Base-by-base conservation (phyloP, 2,113 vertebrate species). In the Carassius auratus region DNA sequence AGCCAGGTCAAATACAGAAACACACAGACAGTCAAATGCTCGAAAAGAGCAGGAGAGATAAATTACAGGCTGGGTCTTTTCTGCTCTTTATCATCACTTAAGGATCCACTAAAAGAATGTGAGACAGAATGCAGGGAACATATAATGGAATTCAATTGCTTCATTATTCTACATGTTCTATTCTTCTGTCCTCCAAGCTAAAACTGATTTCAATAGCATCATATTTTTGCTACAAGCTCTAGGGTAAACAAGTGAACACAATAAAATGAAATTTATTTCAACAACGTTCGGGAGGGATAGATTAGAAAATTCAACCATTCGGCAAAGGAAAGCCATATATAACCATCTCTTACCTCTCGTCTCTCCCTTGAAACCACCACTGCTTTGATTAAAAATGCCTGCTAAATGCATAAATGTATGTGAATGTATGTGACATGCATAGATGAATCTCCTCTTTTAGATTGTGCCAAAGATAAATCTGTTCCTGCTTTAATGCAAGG, bases 101-200 rank as follows among this genome's bases (percentile, higher is more conserved):
- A 42, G 33, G 2, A 62, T 15, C 57, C 57, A 79, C 10, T 3
- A 14, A 79, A 79, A 36, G 13, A 45, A 62, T 79, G 23, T 15
- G 10, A 30, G 48, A 48, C 33, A 8, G 73, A 50, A 55, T 77
- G 26, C 48, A 55, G 17, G 26, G 3, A 57, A 57, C 7, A 55
- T 77, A 4, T 74, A n/a, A 74, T 74, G 71, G 38, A 23, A 23
- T 74, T 74, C 21, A 74, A 21, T 74, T n/a, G 69, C 8, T 74
- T 74, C 19, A 48, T 74, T 48, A 74, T 48, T 45, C n/a, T n/a
- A 13, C 38, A 74, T 45, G 38, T 23, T 48, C 19, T 42, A 12
- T 74, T 74, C 36, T 48, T 42, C 71, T 74, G 71, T 45, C 38
- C 6, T 17, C 30, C 30, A 69, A 36, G 66, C 71, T n/a, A 36